phyloP scores from a whole-genome alignment of 2,888 invertebrate genomes.

The Drosophila sordidula region DNA sequence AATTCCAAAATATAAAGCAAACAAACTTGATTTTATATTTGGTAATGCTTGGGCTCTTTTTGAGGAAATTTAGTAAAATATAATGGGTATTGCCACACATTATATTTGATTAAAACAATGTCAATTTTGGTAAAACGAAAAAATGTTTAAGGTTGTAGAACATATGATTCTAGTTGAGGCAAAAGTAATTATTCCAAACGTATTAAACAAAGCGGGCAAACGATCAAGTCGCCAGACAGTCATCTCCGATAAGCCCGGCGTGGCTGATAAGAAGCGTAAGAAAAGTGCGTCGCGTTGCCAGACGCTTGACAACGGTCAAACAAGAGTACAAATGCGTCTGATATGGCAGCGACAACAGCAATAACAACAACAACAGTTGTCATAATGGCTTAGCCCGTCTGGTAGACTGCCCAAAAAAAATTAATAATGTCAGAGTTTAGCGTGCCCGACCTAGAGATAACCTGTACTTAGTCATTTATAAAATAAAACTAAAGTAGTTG shows the following conservation, averaged over 20 bases:
- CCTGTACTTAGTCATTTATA: background rate
- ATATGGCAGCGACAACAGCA: conserved; percentile 7
- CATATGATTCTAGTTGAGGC: conserved; percentile 9
- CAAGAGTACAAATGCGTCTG: conserved; percentile 8
- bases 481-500: too few species aligned
- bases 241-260: conserved; percentile 38
- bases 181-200: conserved; percentile 22
- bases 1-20: background rate
- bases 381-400: background rate
- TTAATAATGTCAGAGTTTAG: background rate
- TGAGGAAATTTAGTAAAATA: background rate
- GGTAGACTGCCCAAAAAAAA: conserved; percentile 7
- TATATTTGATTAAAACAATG: background rate
- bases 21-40: background rate
- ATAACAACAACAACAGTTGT: background rate
- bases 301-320: conserved; percentile 31
- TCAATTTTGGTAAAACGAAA: too few species aligned
- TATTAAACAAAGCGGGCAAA: conserved; percentile 22
- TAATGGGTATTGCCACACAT: background rate
- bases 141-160: background rate
- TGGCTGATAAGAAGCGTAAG: conserved; percentile 30
- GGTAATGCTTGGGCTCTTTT: background rate
- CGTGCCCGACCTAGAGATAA: background rate
- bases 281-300: conserved; percentile 43
- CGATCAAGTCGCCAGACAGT: conserved; percentile 40